phyloP scores from a whole-genome alignment of 2,113 vertebrate genomes.

The Rhipidura dahli region DNA sequence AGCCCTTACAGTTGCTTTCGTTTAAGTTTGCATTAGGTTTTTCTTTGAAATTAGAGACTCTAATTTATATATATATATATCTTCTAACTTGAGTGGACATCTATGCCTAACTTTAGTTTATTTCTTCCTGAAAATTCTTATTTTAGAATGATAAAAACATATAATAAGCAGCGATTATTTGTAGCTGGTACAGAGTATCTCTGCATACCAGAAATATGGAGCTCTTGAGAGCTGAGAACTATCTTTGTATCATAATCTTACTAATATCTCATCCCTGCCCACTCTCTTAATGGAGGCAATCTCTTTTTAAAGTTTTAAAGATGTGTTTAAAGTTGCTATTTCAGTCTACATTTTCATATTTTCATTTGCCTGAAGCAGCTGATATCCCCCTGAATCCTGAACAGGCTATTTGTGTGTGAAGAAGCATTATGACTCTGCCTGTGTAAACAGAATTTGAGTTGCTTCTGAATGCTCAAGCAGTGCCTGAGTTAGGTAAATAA shows the following conservation, averaged over 20 bases:
- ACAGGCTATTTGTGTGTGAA: not conserved
- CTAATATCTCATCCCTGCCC: not conserved
- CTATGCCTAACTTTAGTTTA: not conserved
- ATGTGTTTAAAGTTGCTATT: constrained; percentile 3
- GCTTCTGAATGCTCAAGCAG: not conserved
- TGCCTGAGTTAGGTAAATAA: constrained; percentile 51
- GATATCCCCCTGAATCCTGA: not conserved
- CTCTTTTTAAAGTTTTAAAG: not conserved
- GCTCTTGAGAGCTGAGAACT: not conserved
- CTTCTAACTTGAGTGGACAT: not conserved
- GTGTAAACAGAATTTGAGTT: constrained; percentile 13
- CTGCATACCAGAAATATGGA: not conserved
- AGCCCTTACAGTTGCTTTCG: not conserved
- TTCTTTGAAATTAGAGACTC: not conserved
- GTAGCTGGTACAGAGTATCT: not conserved
- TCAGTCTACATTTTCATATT: not conserved
- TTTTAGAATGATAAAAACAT: not conserved
- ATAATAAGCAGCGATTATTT: not conserved
- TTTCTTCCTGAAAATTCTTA: not conserved
- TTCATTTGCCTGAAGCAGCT: constrained; percentile 3
- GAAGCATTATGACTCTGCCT: not conserved
- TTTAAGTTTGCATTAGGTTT: not conserved
- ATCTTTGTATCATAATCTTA: not conserved
- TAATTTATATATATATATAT: not conserved
- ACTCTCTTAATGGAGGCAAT: not conserved